Evolutionary conservation across 1,140 invertebrate species (phyloP).

Genomic region (Homalodisca vitripennis): DNA sequence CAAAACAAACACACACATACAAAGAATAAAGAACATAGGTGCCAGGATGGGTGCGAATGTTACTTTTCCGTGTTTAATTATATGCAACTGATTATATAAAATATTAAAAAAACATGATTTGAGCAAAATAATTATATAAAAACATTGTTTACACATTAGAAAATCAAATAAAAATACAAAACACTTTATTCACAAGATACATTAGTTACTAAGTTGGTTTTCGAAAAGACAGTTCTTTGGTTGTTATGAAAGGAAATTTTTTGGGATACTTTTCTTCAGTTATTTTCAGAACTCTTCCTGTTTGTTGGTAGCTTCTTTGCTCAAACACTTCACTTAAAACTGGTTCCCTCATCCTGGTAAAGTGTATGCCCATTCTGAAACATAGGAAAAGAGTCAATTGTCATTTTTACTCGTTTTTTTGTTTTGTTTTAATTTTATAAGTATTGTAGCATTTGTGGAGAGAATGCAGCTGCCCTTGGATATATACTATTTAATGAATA

Average conservation of each 20-base stretch:
- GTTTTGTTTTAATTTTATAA: not conserved
- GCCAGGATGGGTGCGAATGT: too few species aligned
- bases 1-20: too few species aligned
- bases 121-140: too few species aligned
- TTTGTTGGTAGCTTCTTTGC: not conserved
- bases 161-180: not conserved
- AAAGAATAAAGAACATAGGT: too few species aligned
- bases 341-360: constrained; percentile 8
- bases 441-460: not conserved
- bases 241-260: not conserved
- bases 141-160: too few species aligned
- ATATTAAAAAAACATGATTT: too few species aligned
- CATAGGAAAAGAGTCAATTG: not conserved
- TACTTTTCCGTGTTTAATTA: too few species aligned
- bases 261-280: constrained; percentile 14
- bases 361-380: constrained; percentile 15
- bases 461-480: not conserved
- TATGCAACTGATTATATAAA: too few species aligned
- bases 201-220: not conserved
- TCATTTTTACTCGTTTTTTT: not conserved
- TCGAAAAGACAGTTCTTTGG: not conserved
- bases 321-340: constrained; percentile 1
- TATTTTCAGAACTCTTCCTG: constrained; percentile 10
- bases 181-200: not conserved
- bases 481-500: not conserved